Evolutionary conservation across 2,888 invertebrate species (phyloP).

Genomic region (Drosophila helvetica): DNA sequence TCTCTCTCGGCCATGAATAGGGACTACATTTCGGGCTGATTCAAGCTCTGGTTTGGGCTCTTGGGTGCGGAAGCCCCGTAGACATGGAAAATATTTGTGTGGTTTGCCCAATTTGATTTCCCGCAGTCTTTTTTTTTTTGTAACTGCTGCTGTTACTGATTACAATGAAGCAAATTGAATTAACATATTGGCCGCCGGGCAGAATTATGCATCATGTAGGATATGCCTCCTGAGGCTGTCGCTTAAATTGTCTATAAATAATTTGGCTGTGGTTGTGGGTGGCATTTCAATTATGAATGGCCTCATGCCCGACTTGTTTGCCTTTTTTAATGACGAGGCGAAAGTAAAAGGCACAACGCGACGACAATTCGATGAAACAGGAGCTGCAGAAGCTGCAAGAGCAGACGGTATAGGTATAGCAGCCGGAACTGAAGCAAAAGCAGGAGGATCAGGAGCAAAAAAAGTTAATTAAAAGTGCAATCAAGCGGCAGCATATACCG

Average conservation of each 20-base stretch:
- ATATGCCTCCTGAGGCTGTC: not conserved
- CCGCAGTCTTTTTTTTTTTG: not conserved
- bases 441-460: slow-evolving; percentile 50
- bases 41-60: not conserved
- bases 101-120: slow-evolving; percentile 28
- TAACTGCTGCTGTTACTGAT: slow-evolving; percentile 37
- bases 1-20: not conserved
- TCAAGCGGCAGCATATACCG: slow-evolving; percentile 59
- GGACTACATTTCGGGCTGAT: not conserved
- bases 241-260: slow-evolving; percentile 58
- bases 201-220: slow-evolving; percentile 45
- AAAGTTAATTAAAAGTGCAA: slow-evolving; percentile 81
- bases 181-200: slow-evolving; percentile 56
- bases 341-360: slow-evolving; percentile 57
- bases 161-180: slow-evolving; percentile 73
- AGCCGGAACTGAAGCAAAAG: slow-evolving; percentile 29
- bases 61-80: too few species aligned
- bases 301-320: slow-evolving; percentile 67
- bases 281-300: slow-evolving; percentile 65
- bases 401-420: slow-evolving; percentile 19
- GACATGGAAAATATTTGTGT: slow-evolving; percentile 37
- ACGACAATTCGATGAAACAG: slow-evolving; percentile 59
- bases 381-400: slow-evolving; percentile 17
- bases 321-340: slow-evolving; percentile 64
- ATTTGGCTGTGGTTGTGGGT: slow-evolving; percentile 32